phyloP scores from a whole-genome alignment of 2,113 vertebrate species.

The Xiphophorus hellerii region DNA sequence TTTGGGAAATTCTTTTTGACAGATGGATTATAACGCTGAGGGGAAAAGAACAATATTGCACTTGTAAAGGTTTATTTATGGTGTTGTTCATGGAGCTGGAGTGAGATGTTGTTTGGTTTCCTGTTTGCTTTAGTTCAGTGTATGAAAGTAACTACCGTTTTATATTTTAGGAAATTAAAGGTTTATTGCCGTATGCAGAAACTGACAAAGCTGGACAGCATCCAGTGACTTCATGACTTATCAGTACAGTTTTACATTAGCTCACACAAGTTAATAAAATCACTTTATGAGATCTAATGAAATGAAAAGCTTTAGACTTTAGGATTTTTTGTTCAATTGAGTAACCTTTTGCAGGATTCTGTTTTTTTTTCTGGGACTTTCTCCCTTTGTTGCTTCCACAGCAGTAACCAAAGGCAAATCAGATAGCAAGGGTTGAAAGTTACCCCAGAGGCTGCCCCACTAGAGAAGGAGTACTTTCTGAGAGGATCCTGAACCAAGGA shows the following conservation, averaged over 20 bases:
- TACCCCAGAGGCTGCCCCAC: no score
- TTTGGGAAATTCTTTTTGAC: conserved; percentile 23
- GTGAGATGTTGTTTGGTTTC: background rate
- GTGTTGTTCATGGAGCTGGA: background rate
- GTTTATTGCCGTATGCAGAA: background rate
- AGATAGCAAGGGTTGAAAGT: no score
- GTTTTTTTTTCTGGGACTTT: no score
- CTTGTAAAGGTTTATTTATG: background rate
- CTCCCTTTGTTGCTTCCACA: no score
- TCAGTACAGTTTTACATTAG: conserved; percentile 28
- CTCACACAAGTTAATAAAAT: conserved; percentile 37
- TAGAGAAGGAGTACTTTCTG: no score
- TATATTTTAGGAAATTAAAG: background rate
- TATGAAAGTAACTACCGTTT: background rate
- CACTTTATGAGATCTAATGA: background rate
- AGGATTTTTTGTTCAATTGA: no score
- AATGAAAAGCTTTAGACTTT: conserved; percentile 14
- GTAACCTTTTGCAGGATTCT: no score
- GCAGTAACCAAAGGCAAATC: no score
- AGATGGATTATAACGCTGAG: conserved; percentile 14
- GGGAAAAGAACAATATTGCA: conserved; percentile 10
- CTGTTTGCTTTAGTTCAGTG: background rate
- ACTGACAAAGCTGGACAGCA: background rate
- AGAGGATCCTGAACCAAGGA: no score
- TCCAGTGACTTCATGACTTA: conserved; percentile 23